Conservation (phyloP, 2,113 vertebrate genomes). For the Egretta garzetta region DNA sequence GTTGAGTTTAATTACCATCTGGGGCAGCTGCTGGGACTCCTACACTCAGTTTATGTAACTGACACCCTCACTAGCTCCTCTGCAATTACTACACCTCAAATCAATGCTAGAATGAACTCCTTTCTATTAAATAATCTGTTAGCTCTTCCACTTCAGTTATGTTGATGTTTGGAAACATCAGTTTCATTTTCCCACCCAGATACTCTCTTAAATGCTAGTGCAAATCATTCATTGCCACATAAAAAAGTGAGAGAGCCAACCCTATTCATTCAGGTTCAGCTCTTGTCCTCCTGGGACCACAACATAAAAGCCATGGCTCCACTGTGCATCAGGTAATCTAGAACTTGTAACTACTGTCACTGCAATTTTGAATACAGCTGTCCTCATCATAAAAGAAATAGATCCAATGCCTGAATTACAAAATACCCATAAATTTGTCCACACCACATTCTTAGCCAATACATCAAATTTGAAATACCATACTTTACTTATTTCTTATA, state of each 20-base stretch:
- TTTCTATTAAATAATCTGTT: not conserved
- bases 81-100: not conserved
- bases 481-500: not conserved
- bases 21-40: not conserved
- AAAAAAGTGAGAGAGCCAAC: not conserved
- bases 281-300: not conserved
- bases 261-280: not conserved
- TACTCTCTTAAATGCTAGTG: not conserved
- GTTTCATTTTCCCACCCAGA: not conserved
- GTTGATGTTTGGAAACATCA: not conserved
- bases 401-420: not conserved
- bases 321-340: not conserved
- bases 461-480: not conserved
- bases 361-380: constrained; percentile 3
- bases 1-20: not conserved
- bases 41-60: not conserved
- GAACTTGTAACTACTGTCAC: constrained; percentile 41
- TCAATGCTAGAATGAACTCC: not conserved
- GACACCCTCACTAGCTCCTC: not conserved
- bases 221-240: not conserved
- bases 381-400: not conserved
- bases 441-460: not conserved
- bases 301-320: not conserved
- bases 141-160: not conserved
- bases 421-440: not conserved